These are phyloP conservation scores for Tadarida brasiliensis DNA, from an alignment of 2,797 vertebrate genomes.

Conservation along the genomic window DNA sequence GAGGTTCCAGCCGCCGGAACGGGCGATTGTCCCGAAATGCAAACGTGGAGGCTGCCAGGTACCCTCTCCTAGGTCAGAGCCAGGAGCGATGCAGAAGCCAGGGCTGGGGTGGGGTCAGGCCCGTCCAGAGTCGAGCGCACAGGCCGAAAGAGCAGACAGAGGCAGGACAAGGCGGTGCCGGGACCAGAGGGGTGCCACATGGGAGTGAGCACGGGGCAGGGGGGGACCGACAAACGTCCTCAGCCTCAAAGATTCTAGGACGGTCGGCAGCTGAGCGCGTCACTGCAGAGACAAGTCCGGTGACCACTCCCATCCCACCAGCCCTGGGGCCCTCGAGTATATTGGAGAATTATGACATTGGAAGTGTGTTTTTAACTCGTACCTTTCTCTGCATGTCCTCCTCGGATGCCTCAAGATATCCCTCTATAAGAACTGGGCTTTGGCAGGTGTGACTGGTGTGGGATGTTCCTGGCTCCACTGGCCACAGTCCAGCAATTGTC, in stretches of 20 bases:
- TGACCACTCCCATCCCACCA: rapidly evolving
- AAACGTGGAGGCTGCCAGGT: too few relatives aligned
- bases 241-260: not conserved
- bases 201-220: rapidly evolving
- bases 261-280: not conserved
- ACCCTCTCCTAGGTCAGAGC: not conserved
- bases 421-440: not conserved
- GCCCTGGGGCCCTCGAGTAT: not conserved
- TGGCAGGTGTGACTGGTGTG: not conserved
- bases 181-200: not conserved
- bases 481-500: rapidly evolving
- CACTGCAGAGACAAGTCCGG: rapidly evolving
- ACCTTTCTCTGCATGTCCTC: not conserved
- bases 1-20: too few relatives aligned
- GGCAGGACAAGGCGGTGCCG: rapidly evolving
- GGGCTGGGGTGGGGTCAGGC: not conserved
- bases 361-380: not conserved
- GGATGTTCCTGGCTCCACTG: not conserved
- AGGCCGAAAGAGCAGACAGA: not conserved
- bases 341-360: not conserved
- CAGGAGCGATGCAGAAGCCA: rapidly evolving
- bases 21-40: too few relatives aligned
- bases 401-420: not conserved
- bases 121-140: not conserved
- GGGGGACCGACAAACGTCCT: rapidly evolving